A percentile compares a stretch with the other conserved stretches of the same genome.
Conservation (phyloP, 2,113 vertebrate species). For the Neodon shergylaensis region DNA sequence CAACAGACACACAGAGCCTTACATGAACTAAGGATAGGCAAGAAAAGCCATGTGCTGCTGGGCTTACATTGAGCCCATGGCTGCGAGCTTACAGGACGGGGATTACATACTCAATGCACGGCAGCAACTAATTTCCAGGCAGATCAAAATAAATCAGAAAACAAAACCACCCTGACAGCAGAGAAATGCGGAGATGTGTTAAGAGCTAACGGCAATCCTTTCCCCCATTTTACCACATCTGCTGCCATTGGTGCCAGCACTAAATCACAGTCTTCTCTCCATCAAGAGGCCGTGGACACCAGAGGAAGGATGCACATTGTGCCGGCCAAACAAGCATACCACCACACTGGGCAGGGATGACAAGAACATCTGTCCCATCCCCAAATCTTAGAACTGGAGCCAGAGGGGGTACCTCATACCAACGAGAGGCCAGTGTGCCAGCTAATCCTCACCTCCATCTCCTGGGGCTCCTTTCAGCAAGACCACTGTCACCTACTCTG, state of each 20-base stretch:
- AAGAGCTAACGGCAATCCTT: constrained; percentile 74
- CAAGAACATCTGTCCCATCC: neutral
- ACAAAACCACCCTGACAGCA: constrained; percentile 78
- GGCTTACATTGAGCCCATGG: neutral
- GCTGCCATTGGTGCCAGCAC: neutral
- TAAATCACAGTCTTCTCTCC: constrained; percentile 57
- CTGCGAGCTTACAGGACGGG: constrained; percentile 7
- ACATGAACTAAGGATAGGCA: neutral
- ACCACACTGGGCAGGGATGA: neutral
- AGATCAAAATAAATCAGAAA: constrained; percentile 81
- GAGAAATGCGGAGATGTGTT: constrained; percentile 67
- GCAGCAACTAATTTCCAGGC: constrained; percentile 68
- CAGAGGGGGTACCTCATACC: neutral
- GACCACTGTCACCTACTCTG: neutral
- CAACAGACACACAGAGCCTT: neutral
- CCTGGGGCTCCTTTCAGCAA: neutral
- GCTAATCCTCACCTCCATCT: neutral
- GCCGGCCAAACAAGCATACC: neutral
- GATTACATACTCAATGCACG: neutral
- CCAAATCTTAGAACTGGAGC: neutral
- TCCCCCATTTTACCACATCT: constrained; percentile 15
- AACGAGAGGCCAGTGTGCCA: neutral
- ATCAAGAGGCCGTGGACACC: neutral
- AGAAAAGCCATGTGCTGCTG: neutral
- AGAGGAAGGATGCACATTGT: neutral